These are phyloP conservation scores for Ara ararauna DNA, from an alignment of 2,797 vertebrate genomes.

Conservation along the genomic window DNA sequence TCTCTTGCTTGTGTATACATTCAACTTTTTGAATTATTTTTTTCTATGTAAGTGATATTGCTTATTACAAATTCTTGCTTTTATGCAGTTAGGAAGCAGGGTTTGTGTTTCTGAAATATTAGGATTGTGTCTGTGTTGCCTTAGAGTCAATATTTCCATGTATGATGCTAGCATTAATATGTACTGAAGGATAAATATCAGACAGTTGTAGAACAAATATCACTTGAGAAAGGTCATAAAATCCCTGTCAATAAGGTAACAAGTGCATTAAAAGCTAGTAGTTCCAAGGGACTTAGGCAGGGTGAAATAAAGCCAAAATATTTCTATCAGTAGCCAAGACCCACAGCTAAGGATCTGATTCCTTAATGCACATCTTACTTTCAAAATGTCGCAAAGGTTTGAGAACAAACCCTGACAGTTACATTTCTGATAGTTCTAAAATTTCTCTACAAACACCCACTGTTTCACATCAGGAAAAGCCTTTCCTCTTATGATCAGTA, in stretches of 20 bases:
- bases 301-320: not conserved
- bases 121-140: not conserved
- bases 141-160: not conserved
- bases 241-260: not conserved
- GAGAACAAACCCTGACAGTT: not conserved
- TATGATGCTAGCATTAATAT: not conserved
- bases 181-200: not conserved
- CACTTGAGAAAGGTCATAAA: not conserved
- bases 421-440: not conserved
- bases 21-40: not conserved
- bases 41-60: not conserved
- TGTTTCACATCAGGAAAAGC: not conserved
- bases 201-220: not conserved
- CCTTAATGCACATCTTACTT: fast-evolving
- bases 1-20: not conserved
- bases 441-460: not conserved
- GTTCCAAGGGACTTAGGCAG: not conserved
- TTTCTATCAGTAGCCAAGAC: not conserved
- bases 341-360: not conserved
- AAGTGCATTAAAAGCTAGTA: not conserved
- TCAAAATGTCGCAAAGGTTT: not conserved
- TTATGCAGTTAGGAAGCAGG: not conserved
- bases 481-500: not conserved
- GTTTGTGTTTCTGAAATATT: not conserved
- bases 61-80: not conserved